phyloP scores from a whole-genome alignment of 2,888 invertebrate species.

The Acanthoscelides obtectus region DNA sequence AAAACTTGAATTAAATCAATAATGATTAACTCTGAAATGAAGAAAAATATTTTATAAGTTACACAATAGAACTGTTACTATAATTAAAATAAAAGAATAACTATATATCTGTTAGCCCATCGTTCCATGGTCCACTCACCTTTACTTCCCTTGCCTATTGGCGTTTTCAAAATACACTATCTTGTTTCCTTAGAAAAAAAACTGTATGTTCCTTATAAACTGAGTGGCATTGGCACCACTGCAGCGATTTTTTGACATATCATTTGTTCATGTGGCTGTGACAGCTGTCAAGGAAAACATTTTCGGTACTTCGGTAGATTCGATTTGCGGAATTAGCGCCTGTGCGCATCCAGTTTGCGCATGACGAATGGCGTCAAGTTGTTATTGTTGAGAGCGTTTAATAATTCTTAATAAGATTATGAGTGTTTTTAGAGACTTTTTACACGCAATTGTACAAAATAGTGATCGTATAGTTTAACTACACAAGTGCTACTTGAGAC shows the following conservation, averaged over 20 bases:
- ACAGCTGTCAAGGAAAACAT: slow-evolving; percentile 12
- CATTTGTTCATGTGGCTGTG: background rate
- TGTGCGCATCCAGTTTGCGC: slow-evolving; percentile 59
- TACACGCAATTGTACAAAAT: slow-evolving; percentile 51
- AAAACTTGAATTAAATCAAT: no score
- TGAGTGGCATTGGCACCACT: background rate
- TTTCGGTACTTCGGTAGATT: slow-evolving; percentile 30
- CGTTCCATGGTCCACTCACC: no score
- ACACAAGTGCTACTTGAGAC: slow-evolving; percentile 30
- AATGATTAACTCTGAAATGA: no score
- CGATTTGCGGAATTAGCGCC: slow-evolving; percentile 24
- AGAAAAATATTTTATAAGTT: no score
- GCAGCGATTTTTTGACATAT: background rate
- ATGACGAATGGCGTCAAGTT: slow-evolving; percentile 98
- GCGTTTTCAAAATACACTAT: no score
- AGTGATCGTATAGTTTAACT: slow-evolving; percentile 33
- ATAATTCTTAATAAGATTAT: slow-evolving; percentile 66
- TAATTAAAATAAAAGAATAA: no score
- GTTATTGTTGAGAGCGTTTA: slow-evolving; percentile 96
- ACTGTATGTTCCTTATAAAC: background rate
- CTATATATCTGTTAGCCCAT: no score
- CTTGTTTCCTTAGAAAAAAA: no score
- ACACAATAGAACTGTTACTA: no score
- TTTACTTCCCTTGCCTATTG: no score
- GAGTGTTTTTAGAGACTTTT: slow-evolving; percentile 61